Base-by-base conservation (phyloP, 2,797 vertebrate genomes). In the Rhinogobio ventralis region DNA sequence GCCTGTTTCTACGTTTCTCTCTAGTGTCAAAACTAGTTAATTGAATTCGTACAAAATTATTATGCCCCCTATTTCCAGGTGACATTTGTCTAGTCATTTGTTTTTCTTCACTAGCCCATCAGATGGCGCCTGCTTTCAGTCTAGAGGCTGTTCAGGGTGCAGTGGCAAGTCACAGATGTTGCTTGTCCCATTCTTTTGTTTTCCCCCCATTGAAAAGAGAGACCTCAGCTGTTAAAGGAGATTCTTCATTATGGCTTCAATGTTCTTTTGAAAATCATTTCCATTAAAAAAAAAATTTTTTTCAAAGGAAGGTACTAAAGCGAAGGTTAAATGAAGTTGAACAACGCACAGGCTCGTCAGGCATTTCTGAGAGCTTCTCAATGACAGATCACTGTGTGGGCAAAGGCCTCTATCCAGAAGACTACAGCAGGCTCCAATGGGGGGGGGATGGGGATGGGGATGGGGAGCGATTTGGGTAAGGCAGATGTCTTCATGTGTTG, bases 231-330 rank as follows among this genome's bases (percentile, higher is more conserved):
- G 95, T 92, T 95, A 91, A 93, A 95, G 94, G 93, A 94, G 93
- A 94, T 93, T 94, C 94, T 93, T 94, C 92, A 95, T 96, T 95
- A 96, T 95, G 93, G 94, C 92, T 92, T 95, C 93, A 95, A 92
- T 95, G 94, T 95, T 95, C 94, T 95, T 95, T 95, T 94, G 92
- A 94, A 95, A 95, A 95, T 95, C 90, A 95, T 95, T 95, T 96
- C 94, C 94, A 95, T 95, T 95, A 96, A n/a, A n/a, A n/a, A n/a
- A n/a, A n/a, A 95, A 95, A 94, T 60, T 57, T 94, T 94, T 93
- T 87, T 90, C 93, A 94, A 93, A 93, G 93, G 91, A 94, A 90
- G 90, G 91, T 91, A 91, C 95, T 93, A 95, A 95, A 95, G 87
- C 93, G 94, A 95, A 95, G 95, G 94, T 95, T 94, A 95, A 94